Evolutionary conservation across 2,797 vertebrate genomes (phyloP), one percentile per base, ranked within the genome.

Genomic region (Enoplosus armatus): DNA sequence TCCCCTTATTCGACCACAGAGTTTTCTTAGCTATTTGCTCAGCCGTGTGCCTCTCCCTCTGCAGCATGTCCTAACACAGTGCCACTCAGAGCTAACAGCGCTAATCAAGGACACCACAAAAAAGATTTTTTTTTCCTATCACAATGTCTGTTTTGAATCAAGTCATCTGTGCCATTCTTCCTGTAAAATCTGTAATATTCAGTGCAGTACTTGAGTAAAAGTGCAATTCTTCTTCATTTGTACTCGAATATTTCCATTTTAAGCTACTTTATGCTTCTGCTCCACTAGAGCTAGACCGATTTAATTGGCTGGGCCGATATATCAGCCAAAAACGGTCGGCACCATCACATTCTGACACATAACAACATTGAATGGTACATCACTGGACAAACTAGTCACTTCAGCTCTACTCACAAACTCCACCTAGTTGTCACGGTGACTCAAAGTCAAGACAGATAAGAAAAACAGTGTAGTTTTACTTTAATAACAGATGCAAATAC

Each of bases 11-110:
- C 80, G 77, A 86, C 59, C 63, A 0, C 26, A 45, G 67, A 77
- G 86, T 89, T 92, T 90, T 85, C 83, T 90, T 65, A 75, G 82
- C 70, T 81, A 41, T 80, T 90, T 87, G 82, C 68, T 39, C 70
- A 64, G 76, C 59, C 15, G 60, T 72, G 83, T 83, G 81, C 73
- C 66, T 60, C 39, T 67, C 29, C 8, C 22, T 61, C 68, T 63
- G 68, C 55, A 80, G 31, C 18, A 7, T 26, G 29, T 72, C 75
- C 80, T 53, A 11, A 72, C 70, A 45, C 48, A 31, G 58, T 5
- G 50, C 29, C 48, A 62, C 63, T 85, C 26, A 45, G 37, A 75
- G 67, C 66, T 75, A 70, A 82, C 43, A 10, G 51, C 14, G 12
- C 71, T 87, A 84, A 90, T 87, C 88, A 80, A 27, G n/a, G 14